A percentile compares a stretch with the other conserved stretches of the same genome.
phyloP scores from a whole-genome alignment of 2,797 vertebrate genomes.

The Rachycentron canadum region DNA sequence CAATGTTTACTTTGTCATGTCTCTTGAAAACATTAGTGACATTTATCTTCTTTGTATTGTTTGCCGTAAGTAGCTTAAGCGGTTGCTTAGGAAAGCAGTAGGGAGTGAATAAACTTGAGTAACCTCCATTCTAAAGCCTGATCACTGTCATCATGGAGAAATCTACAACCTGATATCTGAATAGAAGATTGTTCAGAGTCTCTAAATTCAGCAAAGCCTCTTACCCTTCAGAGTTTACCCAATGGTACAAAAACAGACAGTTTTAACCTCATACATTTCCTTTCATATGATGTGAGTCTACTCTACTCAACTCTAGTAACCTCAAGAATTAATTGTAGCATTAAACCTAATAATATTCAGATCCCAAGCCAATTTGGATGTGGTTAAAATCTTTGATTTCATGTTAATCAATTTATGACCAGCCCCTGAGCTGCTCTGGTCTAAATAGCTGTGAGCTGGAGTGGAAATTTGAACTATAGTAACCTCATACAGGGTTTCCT shows the following conservation, averaged over 20 bases:
- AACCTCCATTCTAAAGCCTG: constrained; percentile 24
- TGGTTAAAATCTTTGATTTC: not conserved
- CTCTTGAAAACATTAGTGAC: too few relatives aligned
- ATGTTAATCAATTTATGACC: constrained; percentile 5
- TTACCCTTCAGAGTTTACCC: not conserved
- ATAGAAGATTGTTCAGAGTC: not conserved
- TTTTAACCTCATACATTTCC: not conserved
- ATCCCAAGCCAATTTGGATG: not conserved
- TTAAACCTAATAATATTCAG: not conserved
- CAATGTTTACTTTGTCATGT: not conserved
- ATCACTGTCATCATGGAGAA: constrained; percentile 2
- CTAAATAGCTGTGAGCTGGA: constrained; percentile 33
- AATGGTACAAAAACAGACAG: not conserved
- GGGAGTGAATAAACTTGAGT: constrained; percentile 34
- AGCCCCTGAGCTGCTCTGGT: constrained; percentile 7
- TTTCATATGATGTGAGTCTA: not conserved
- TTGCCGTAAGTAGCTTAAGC: constrained; percentile 16
- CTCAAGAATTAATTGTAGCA: not conserved
- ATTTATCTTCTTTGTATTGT: constrained; percentile 22
- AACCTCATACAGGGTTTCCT: constrained; percentile 57
- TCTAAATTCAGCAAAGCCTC: not conserved
- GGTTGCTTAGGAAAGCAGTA: constrained; percentile 1
- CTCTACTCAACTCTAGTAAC: not conserved
- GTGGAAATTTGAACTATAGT: constrained; percentile 70
- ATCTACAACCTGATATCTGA: constrained; percentile 6